Base-by-base conservation (phyloP, 2,797 vertebrate species). In the Gymnothorax reevesii region DNA sequence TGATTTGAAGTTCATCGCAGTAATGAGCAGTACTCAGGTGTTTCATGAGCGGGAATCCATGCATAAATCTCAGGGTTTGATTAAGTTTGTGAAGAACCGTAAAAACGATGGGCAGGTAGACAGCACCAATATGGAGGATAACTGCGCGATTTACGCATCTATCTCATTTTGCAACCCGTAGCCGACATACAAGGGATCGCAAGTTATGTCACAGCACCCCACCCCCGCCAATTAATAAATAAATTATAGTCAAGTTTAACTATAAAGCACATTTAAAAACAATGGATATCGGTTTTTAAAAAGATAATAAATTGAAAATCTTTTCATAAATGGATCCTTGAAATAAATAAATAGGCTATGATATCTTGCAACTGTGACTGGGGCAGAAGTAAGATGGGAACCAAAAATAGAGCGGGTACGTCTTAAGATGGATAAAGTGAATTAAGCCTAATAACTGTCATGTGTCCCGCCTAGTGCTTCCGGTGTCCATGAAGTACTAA, bases 381-480 rank as follows among this genome's bases (percentile, higher is more conserved):
- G 42, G 15, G 17, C 15, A 62, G 82, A 84, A 85, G 59, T 85
- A 22, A 77, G 25, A 57, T 12, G 54, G 80, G 6, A 84, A 79
- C 27, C 84, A 59, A 80, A 89, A 87, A 88, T 82, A 85, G 88
- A 89, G 69, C 88, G 87, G 85, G 77, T 42, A 86, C 79, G 55
- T 42, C 84, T 87, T 90, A 84, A 77, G 85, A 85, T 86, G 87
- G 69, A n/a, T 85, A 83, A 94, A 95, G 94, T 92, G 1, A 93
- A 94, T 95, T 90, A 93, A 79, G 90, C 79, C 83, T 96, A 94
- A 96, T 94, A 88, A 91, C 83, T 93, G 91, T 95, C 95, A 95
- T 95, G 94, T 90, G 94, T 90, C 91, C 66, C 85, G 86, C 54
- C 52, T 62, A 89, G 83, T 88, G 88, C 87, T 89, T 90, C 88